Conservation (phyloP, 2,797 vertebrate genomes). For the Aythya fuligula region DNA sequence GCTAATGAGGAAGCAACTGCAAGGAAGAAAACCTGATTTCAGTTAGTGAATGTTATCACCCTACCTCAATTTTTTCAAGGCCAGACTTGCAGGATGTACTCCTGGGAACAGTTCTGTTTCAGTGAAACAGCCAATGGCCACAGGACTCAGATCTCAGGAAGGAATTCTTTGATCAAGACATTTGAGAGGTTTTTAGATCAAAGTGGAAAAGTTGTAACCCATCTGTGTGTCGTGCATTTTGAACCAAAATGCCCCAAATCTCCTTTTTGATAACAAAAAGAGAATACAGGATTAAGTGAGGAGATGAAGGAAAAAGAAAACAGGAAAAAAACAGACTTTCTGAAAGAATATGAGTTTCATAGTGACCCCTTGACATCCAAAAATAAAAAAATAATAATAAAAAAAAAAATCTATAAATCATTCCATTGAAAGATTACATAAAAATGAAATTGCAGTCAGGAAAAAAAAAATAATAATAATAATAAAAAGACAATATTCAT, state of each 20-base stretch:
- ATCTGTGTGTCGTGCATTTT: constrained; percentile 34
- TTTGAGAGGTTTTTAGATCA: constrained; percentile 47
- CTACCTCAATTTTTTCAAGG: background rate
- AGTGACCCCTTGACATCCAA: background rate
- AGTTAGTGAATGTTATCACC: background rate
- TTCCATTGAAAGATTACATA: background rate
- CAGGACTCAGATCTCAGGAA: background rate
- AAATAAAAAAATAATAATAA: background rate
- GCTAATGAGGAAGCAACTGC: background rate
- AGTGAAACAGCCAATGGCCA: background rate
- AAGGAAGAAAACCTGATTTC: background rate
- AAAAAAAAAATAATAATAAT: too few species aligned
- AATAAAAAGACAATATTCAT: background rate
- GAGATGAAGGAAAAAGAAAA: constrained; percentile 2
- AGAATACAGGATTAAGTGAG: background rate
- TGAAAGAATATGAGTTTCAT: constrained; percentile 3
- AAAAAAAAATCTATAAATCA: background rate
- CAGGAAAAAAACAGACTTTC: background rate
- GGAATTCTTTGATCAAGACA: constrained; percentile 40
- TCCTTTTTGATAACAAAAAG: constrained; percentile 31
- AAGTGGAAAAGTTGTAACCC: constrained; percentile 51
- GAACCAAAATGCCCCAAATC: constrained; percentile 49
- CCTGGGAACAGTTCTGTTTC: background rate
- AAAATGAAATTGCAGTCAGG: background rate
- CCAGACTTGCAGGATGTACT: background rate